Evolutionary conservation across 2,888 invertebrate genomes (phyloP).

Genomic region (Flabesymbios commensalis): DNA sequence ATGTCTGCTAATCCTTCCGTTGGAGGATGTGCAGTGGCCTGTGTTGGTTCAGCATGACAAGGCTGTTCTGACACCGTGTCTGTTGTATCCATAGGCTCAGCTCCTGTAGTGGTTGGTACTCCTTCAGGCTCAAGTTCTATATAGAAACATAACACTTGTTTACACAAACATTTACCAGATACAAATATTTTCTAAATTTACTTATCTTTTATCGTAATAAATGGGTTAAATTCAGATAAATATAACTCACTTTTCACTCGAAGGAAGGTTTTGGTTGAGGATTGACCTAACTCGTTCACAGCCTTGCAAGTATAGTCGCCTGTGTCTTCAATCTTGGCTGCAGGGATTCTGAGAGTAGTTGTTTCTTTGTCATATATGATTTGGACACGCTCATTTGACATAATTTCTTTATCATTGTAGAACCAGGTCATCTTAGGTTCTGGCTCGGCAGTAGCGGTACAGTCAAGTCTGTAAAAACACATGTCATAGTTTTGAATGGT

Average conservation of each 20-base stretch:
- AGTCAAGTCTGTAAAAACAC: constrained; percentile 39
- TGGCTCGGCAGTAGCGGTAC: constrained; percentile 52
- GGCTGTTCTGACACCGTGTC: background rate
- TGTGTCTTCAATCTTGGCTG: constrained; percentile 69
- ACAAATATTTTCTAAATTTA: too few species aligned
- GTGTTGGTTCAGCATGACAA: background rate
- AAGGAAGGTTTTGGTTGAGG: constrained; percentile 52
- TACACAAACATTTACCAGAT: too few species aligned
- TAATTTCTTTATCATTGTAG: constrained; percentile 69
- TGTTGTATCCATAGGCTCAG: background rate
- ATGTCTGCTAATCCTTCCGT: background rate
- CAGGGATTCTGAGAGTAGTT: constrained; percentile 47
- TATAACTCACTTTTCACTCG: constrained; percentile 49
- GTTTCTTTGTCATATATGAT: constrained; percentile 42
- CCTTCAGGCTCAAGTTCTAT: too few species aligned
- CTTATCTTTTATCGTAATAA: too few species aligned
- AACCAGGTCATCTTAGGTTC: constrained; percentile 62
- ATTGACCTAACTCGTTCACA: constrained; percentile 85
- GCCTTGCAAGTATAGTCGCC: constrained; percentile 68
- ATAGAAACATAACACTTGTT: too few species aligned
- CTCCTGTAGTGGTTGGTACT: background rate
- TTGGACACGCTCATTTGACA: constrained; percentile 61
- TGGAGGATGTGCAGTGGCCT: background rate
- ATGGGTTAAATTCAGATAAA: too few species aligned
- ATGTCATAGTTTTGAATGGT: background rate